phyloP scores from a whole-genome alignment of 2,113 vertebrate genomes.

The Prochilodus magdalenae region DNA sequence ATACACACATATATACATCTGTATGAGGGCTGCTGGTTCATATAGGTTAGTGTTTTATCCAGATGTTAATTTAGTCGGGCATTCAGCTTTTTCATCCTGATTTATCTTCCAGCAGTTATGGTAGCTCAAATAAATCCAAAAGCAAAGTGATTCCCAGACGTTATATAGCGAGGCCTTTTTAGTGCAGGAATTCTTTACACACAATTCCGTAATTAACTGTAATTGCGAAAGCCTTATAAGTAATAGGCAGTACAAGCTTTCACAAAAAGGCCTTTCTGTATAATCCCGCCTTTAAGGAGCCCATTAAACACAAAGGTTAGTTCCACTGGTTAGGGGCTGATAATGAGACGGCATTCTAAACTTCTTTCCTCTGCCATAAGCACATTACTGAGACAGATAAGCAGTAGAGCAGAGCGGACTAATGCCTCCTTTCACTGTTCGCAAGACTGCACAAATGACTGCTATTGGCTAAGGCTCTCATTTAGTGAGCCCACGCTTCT shows the following conservation, averaged over 20 bases:
- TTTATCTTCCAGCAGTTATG: neutral
- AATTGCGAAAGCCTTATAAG: conserved; percentile 29
- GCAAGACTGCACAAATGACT: neutral
- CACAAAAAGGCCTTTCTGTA: conserved; percentile 6
- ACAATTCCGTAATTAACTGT: neutral
- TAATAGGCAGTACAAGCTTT: conserved; percentile 13
- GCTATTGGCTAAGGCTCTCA: neutral
- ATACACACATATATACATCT: too few species aligned
- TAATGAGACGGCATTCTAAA: conserved; percentile 18
- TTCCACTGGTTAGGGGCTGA: conserved; percentile 27
- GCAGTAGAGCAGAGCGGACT: conserved; percentile 12
- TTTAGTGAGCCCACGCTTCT: neutral
- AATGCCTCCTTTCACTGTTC: conserved; percentile 4
- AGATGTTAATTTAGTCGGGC: too few species aligned
- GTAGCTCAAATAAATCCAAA: neutral
- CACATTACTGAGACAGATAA: conserved; percentile 32
- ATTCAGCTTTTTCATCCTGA: too few species aligned
- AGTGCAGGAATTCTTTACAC: neutral
- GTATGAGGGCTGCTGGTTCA: too few species aligned
- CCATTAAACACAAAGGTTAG: conserved; percentile 22
- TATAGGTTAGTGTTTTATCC: too few species aligned
- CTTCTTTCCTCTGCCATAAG: conserved; percentile 28
- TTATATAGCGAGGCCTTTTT: neutral
- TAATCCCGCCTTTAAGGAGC: neutral
- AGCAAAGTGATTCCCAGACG: too few species aligned